phyloP scores from a whole-genome alignment of 2,797 vertebrate genomes.

The Octomys mimax region DNA sequence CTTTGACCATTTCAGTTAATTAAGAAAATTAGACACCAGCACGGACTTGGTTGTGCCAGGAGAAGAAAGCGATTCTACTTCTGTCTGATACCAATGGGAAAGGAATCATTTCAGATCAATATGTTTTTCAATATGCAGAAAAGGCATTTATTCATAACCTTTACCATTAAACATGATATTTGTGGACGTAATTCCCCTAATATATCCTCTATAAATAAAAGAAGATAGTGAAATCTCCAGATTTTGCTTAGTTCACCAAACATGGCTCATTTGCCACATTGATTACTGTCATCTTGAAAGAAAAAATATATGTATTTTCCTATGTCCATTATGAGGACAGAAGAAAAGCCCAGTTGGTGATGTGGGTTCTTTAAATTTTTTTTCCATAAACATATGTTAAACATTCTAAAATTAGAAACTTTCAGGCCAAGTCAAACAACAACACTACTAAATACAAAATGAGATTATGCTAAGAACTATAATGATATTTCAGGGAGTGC shows the following conservation, averaged over 20 bases:
- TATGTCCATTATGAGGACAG: conserved; percentile 2
- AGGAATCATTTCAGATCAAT: conserved; percentile 22
- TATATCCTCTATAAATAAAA: conserved; percentile 51
- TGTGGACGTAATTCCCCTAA: neutral
- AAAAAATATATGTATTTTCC: conserved; percentile 61
- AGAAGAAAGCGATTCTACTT: conserved; percentile 25
- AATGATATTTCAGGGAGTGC: conserved; percentile 47
- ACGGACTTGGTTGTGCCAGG: neutral
- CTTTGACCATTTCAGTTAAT: conserved; percentile 12
- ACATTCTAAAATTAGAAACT: conserved; percentile 59
- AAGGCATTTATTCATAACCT: conserved; percentile 36
- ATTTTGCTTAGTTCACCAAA: conserved; percentile 75
- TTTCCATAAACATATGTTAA: conserved; percentile 32
- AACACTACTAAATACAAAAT: conserved; percentile 51
- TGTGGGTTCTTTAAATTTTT: conserved; percentile 12
- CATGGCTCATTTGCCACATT: conserved; percentile 69
- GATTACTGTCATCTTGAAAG: conserved; percentile 66
- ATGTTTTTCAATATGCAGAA: neutral
- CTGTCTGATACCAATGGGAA: neutral
- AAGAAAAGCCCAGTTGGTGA: conserved; percentile 49
- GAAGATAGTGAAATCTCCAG: neutral
- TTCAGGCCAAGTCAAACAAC: conserved; percentile 37
- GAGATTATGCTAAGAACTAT: conserved; percentile 17
- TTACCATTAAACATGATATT: neutral
- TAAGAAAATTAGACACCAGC: conserved; percentile 8